A percentile compares a stretch with the other conserved stretches of the same genome.
phyloP scores from a whole-genome alignment of 2,888 invertebrate species.

The Apodemia hepburni region DNA sequence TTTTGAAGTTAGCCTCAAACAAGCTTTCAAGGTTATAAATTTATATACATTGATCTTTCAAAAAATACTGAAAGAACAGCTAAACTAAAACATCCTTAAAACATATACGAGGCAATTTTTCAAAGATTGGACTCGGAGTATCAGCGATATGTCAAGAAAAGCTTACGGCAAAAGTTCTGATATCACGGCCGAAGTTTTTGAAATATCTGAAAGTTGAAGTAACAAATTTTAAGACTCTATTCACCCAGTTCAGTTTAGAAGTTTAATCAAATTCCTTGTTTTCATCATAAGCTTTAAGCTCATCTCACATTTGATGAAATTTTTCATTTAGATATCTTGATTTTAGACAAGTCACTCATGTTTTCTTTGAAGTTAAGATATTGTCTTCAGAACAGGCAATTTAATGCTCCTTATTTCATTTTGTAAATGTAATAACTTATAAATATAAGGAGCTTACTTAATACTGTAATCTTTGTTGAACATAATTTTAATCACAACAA shows the following conservation, averaged over 20 bases:
- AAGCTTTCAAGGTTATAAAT: too few species aligned
- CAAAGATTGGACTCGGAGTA: constrained; percentile 14
- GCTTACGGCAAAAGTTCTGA: constrained; percentile 29
- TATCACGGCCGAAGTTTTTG: constrained; percentile 31
- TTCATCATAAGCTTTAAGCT: constrained; percentile 20
- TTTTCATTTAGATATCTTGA: constrained; percentile 15
- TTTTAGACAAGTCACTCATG: background rate
- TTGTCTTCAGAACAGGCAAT: too few species aligned
- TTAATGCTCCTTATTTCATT: too few species aligned
- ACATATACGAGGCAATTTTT: constrained; percentile 8
- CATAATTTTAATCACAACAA: too few species aligned
- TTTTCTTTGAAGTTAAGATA: too few species aligned
- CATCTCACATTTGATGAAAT: constrained; percentile 17
- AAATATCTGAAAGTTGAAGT: constrained; percentile 33
- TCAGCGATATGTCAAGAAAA: constrained; percentile 28
- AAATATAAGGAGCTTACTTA: too few species aligned
- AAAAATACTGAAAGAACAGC: too few species aligned
- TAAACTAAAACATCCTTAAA: background rate
- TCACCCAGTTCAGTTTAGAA: constrained; percentile 28
- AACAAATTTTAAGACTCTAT: constrained; percentile 33
- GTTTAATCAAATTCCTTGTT: constrained; percentile 30
- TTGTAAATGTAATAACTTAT: too few species aligned
- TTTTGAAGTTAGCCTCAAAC: too few species aligned
- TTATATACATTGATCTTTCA: too few species aligned
- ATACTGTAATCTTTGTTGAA: too few species aligned